Percentiles rank a stretch among this genome's conserved stretches.
phyloP scores from a whole-genome alignment of 2,888 invertebrate genomes.

The Amphipyra tragopoginis region DNA sequence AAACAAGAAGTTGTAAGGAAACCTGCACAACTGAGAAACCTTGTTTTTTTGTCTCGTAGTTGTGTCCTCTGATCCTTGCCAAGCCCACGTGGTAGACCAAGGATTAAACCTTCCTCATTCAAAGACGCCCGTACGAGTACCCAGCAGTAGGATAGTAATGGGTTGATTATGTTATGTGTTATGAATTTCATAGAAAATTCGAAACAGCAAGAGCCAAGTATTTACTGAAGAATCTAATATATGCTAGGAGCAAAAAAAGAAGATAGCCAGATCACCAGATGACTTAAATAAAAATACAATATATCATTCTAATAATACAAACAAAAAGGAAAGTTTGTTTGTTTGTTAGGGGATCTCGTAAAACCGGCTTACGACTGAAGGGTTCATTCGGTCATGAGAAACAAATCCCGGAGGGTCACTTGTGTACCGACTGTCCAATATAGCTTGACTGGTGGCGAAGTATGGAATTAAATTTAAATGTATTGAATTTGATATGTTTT shows the following conservation, averaged over 20 bases:
- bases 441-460: constrained; percentile 6
- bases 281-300: constrained; percentile 11
- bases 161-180: no score
- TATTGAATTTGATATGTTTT: neutral
- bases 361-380: constrained; percentile 51
- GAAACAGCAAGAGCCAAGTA: no score
- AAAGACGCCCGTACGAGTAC: no score
- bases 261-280: neutral
- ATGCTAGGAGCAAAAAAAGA: neutral
- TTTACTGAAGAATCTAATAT: no score
- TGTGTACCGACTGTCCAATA: constrained; percentile 18
- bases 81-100: no score
- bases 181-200: no score
- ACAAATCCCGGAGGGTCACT: constrained; percentile 38
- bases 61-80: no score
- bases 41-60: no score
- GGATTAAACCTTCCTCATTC: no score
- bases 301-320: constrained; percentile 19
- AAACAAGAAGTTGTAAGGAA: no score
- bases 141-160: no score
- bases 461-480: neutral
- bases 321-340: constrained; percentile 43
- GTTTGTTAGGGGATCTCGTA: constrained; percentile 39
- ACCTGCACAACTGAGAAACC: no score
- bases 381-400: constrained; percentile 54